Evolutionary conservation across 2,888 invertebrate species (phyloP), one percentile per base, ranked within the genome.

Genomic region (Sarcophaga variegata): DNA sequence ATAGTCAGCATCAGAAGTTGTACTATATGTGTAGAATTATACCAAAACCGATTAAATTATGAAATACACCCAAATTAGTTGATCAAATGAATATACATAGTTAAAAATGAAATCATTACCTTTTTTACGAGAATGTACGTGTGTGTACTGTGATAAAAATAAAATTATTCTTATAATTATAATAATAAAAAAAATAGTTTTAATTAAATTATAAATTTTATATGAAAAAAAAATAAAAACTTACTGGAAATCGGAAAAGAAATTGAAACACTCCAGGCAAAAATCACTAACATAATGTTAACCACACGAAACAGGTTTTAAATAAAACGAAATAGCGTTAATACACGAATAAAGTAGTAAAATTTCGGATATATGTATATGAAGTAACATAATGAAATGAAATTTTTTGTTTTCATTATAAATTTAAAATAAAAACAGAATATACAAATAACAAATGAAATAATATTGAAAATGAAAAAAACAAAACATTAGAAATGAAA

Each of bases 231-330:
- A 72, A 70, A 6, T 3, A 63, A 80, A 76, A 83, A 86, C 72
- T 83, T 81, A 83, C 77, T 64, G 72, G 63, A 54, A 74, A 67
- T 80, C 20, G 22, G 17, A 71, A 80, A 83, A 59, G 22, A 45
- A 77, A 27, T 47, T 54, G 12, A 77, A 63, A 75, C 74, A 77
- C 79, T 79, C 63, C 82, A 82, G 86, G 76, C 83, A 83, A 45
- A 71, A 81, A 77, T 72, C 67, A 66, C 60, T 72, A 81, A 77
- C 63, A n/a, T 63, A 81, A 72, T 45, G 63, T 63, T 54, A 37
- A 69, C 20, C 49, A 76, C 47, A 63, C 60, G 70, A 49, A 76
- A 71, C 63, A 37, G 71, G 47, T 78, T 47, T 66, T 54, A 54
- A 17, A 54, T 54, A 54, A 83, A 77, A 77, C 45, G 20, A 64